Percentiles rank a stretch among this genome's conserved stretches.
Conservation (phyloP, 2,113 vertebrate species). For the Heloderma charlesbogerti region DNA sequence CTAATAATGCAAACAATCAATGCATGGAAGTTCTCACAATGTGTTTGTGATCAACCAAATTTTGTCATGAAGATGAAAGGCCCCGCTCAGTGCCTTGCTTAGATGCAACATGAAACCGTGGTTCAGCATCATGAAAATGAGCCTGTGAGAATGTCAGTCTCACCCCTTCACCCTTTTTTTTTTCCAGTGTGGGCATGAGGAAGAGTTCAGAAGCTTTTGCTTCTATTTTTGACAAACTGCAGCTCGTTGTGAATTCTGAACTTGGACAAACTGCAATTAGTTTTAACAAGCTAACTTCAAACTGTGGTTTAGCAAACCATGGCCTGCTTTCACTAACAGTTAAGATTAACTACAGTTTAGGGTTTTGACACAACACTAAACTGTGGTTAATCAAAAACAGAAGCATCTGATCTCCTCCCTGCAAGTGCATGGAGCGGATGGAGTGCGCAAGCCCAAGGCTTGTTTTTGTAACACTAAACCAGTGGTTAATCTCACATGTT, state of each 20-base stretch:
- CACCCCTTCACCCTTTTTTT: too few relatives aligned
- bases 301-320: not conserved
- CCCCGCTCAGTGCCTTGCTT: too few relatives aligned
- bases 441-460: too few relatives aligned
- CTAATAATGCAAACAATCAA: not conserved
- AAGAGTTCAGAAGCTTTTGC: too few relatives aligned
- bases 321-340: not conserved
- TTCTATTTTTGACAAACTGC: too few relatives aligned
- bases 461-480: not conserved
- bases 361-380: not conserved
- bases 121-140: too few relatives aligned
- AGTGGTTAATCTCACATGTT: not conserved
- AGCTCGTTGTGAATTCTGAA: not conserved
- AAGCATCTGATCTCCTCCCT: not conserved
- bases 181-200: too few relatives aligned
- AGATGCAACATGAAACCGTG: too few relatives aligned
- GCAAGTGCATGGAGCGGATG: not conserved
- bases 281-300: not conserved
- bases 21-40: not conserved
- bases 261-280: not conserved
- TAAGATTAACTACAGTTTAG: not conserved
- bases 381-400: not conserved
- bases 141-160: too few relatives aligned
- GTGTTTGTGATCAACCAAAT: not conserved
- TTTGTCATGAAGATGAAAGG: not conserved